Conservation (phyloP, 2,113 vertebrate genomes). For the Colossoma macropomum region DNA sequence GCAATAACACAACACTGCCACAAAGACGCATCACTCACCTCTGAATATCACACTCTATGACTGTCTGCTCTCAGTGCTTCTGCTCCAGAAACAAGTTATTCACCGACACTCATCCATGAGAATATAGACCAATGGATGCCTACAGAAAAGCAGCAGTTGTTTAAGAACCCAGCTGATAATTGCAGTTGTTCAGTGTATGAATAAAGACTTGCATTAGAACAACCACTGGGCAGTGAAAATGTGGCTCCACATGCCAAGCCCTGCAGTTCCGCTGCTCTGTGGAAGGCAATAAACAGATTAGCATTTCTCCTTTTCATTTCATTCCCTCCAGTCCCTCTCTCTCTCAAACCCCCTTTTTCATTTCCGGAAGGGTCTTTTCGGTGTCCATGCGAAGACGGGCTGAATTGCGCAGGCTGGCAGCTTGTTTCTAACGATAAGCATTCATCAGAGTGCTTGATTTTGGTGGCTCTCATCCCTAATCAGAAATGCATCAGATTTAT, state of each 20-base stretch:
- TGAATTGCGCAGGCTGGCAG: neutral
- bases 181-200: neutral
- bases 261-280: neutral
- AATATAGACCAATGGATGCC: neutral
- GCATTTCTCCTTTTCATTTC: slow-evolving; percentile 27
- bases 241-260: neutral
- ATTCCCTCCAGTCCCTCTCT: neutral
- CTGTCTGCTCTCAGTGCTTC: neutral
- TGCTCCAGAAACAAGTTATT: neutral
- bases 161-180: neutral
- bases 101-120: neutral
- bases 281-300: slow-evolving; percentile 17
- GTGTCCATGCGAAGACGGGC: neutral
- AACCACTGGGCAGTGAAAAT: neutral
- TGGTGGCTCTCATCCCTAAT: slow-evolving; percentile 59
- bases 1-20: neutral
- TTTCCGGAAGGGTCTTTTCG: neutral
- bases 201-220: neutral
- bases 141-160: neutral
- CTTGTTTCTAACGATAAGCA: slow-evolving; percentile 22
- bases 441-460: slow-evolving; percentile 34
- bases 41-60: neutral
- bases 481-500: slow-evolving; percentile 73
- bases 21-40: slow-evolving; percentile 6
- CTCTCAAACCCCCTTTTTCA: neutral